Percentiles rank a stretch among this genome's conserved stretches.
phyloP scores from a whole-genome alignment of 2,797 vertebrate genomes.

The Danio jaintianensis region DNA sequence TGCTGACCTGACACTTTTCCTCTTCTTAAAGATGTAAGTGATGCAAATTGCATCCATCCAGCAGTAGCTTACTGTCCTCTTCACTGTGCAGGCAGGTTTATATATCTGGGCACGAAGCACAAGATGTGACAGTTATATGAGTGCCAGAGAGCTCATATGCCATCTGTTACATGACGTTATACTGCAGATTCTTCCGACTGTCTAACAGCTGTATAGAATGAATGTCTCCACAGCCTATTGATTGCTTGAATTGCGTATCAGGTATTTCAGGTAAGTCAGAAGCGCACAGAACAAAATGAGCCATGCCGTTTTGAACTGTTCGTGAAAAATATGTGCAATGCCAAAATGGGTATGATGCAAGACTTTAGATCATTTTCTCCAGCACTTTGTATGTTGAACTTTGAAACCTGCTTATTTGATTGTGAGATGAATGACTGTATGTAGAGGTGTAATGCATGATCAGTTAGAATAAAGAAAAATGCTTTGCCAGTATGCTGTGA shows the following conservation, averaged over 20 bases:
- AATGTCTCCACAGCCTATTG: not conserved
- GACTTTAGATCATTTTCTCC: conserved; percentile 53
- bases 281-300: conserved; percentile 16
- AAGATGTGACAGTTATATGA: not conserved
- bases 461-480: conserved; percentile 38
- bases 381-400: conserved; percentile 49
- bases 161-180: not conserved
- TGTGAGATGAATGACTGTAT: conserved; percentile 32
- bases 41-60: conserved; percentile 18
- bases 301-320: conserved; percentile 25
- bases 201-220: conserved; percentile 34
- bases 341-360: conserved; percentile 49
- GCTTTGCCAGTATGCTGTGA: conserved; percentile 33
- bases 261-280: conserved; percentile 4
- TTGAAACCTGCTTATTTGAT: conserved; percentile 34
- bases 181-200: conserved; percentile 21
- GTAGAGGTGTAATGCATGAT: conserved; percentile 27
- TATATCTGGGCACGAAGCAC: not conserved
- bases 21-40: conserved; percentile 14
- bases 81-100: conserved; percentile 11
- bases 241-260: conserved; percentile 30
- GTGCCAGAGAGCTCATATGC: not conserved
- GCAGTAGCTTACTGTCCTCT: conserved; percentile 19
- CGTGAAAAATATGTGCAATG: conserved; percentile 8
- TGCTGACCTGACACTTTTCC: not conserved